phyloP scores from a whole-genome alignment of 1,140 invertebrate species.

The Oncopodura yosiiana region DNA sequence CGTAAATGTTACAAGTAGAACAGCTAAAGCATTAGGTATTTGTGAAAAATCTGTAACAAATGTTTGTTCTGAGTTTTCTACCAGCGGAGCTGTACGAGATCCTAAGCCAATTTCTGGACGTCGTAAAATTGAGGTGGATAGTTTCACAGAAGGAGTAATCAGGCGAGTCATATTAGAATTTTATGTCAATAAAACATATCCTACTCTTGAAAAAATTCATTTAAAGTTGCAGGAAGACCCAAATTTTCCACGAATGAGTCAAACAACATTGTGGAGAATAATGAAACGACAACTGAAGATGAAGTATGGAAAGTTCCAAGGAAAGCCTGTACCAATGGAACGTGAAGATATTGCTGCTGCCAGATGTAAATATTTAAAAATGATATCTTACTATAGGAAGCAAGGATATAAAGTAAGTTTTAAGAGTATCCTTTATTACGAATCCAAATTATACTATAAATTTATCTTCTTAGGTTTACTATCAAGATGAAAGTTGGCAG shows the following conservation, averaged over 20 bases:
- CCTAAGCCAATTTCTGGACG: not conserved
- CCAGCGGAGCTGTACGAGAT: too few relatives aligned
- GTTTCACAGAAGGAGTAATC: conserved; percentile 3
- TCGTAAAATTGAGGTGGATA: not conserved
- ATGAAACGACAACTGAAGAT: conserved; percentile 2
- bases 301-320: conserved; percentile 1
- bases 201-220: not conserved
- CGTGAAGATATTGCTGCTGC: not conserved
- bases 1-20: not conserved
- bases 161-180: not conserved
- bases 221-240: not conserved
- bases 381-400: not conserved
- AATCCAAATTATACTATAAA: too few relatives aligned
- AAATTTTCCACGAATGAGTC: conserved; percentile 1
- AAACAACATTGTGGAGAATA: not conserved
- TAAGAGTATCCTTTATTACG: not conserved
- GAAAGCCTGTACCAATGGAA: conserved; percentile 6
- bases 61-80: not conserved
- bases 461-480: not conserved
- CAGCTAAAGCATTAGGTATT: not conserved
- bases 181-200: not conserved
- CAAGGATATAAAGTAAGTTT: not conserved
- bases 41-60: not conserved
- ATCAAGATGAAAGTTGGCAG: conserved; percentile 2
- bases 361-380: not conserved